Evolutionary conservation across 2,113 vertebrate genomes (phyloP).

Genomic region (Ciconia maguari): DNA sequence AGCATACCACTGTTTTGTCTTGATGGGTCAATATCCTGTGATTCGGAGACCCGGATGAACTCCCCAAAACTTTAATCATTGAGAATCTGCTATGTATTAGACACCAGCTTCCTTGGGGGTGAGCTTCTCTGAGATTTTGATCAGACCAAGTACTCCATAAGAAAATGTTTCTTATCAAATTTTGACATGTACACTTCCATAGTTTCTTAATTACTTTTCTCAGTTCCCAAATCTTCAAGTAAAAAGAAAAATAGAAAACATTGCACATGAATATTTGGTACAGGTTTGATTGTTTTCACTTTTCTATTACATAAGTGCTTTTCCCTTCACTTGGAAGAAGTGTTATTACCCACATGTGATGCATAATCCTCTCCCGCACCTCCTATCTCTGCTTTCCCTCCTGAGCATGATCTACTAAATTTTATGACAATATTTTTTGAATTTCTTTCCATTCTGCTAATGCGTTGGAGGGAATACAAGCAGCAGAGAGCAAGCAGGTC

Average conservation of each 20-base stretch:
- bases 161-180: neutral
- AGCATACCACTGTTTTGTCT: neutral
- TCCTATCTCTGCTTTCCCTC: neutral
- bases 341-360: conserved; percentile 38
- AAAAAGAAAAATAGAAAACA: neutral
- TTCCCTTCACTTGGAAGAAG: conserved; percentile 6
- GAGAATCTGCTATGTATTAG: neutral
- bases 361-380: conserved; percentile 26
- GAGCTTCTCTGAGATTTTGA: neutral
- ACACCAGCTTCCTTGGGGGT: neutral
- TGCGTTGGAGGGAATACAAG: neutral
- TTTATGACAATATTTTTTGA: conserved; percentile 4
- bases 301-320: neutral
- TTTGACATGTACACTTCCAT: neutral
- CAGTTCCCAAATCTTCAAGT: neutral
- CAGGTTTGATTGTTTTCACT: conserved; percentile 3
- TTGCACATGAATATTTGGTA: neutral
- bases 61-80: neutral
- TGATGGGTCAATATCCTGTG: neutral
- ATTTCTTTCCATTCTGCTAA: neutral
- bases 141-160: neutral
- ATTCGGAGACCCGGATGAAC: neutral
- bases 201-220: neutral
- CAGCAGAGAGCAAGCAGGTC: neutral
- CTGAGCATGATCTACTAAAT: conserved; percentile 4